Evolutionary conservation across 2,113 vertebrate genomes (phyloP).

Genomic region (Spheniscus mendiculus): DNA sequence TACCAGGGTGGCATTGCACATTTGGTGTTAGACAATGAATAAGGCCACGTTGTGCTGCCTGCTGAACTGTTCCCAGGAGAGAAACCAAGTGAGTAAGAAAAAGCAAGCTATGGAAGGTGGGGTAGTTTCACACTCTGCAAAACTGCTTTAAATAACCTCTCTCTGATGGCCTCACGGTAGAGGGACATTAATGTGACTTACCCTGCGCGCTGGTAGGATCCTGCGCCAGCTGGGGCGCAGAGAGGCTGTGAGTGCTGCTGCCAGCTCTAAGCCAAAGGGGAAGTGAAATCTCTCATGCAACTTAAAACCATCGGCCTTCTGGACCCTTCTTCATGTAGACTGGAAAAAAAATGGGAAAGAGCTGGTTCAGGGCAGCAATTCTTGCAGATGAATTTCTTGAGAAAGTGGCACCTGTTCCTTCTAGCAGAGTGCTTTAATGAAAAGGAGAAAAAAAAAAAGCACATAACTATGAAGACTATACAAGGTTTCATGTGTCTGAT

Average conservation of each 20-base stretch:
- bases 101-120: not conserved
- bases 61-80: not conserved
- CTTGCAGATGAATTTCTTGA: not conserved
- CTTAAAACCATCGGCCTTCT: not conserved
- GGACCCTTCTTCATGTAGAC: not conserved
- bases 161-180: not conserved
- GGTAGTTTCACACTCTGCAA: not conserved
- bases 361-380: not conserved
- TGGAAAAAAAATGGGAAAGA: not conserved
- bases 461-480: not conserved
- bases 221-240: not conserved
- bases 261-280: not conserved
- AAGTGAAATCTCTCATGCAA: not conserved
- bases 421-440: not conserved
- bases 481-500: not conserved
- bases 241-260: not conserved
- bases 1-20: not conserved
- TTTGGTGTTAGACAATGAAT: not conserved
- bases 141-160: not conserved
- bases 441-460: not conserved
- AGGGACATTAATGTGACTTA: not conserved
- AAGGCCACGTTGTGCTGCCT: rapidly evolving
- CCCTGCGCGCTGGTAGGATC: not conserved
- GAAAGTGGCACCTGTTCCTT: not conserved
- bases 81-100: not conserved